phyloP scores from a whole-genome alignment of 2,113 vertebrate species.

The Heterotilapia buettikoferi region DNA sequence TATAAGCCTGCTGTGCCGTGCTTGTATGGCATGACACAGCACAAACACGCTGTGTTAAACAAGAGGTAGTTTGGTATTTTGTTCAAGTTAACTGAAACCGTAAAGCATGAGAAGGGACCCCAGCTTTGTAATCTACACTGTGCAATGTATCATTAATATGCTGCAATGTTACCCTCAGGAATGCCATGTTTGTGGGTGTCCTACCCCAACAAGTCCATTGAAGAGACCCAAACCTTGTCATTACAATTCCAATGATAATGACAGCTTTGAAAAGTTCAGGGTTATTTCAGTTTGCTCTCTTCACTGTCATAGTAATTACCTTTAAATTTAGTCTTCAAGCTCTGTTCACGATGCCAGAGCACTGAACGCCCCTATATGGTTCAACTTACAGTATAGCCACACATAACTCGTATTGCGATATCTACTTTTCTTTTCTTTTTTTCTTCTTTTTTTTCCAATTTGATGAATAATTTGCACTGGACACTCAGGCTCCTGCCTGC shows the following conservation, averaged over 20 bases:
- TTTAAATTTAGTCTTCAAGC: conserved; percentile 79
- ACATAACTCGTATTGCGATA: conserved; percentile 60
- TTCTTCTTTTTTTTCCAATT: background rate
- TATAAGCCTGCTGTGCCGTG: background rate
- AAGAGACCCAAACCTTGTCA: conserved; percentile 75
- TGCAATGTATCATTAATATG: conserved; percentile 75
- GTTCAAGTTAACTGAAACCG: conserved; percentile 56
- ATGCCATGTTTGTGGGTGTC: conserved; percentile 77
- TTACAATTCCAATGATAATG: conserved; percentile 80
- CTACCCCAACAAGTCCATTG: conserved; percentile 72
- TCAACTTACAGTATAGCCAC: conserved; percentile 65
- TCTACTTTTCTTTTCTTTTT: background rate
- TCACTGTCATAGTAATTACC: conserved; percentile 78
- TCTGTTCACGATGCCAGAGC: conserved; percentile 56
- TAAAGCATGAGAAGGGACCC: conserved; percentile 56
- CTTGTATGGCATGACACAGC: conserved; percentile 51
- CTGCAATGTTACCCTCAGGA: conserved; percentile 69
- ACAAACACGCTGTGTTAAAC: conserved; percentile 39
- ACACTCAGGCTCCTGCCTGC: conserved; percentile 32
- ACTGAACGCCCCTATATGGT: conserved; percentile 56
- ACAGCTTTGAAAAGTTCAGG: conserved; percentile 71
- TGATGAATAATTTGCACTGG: conserved; percentile 50
- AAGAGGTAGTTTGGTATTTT: conserved; percentile 49
- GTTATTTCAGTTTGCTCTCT: conserved; percentile 73
- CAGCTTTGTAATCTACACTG: conserved; percentile 68